Percentiles rank a stretch among this genome's conserved stretches.
These are phyloP conservation scores for Arctia plantaginis DNA, from an alignment of 2,888 invertebrate species.

Conservation along the genomic window DNA sequence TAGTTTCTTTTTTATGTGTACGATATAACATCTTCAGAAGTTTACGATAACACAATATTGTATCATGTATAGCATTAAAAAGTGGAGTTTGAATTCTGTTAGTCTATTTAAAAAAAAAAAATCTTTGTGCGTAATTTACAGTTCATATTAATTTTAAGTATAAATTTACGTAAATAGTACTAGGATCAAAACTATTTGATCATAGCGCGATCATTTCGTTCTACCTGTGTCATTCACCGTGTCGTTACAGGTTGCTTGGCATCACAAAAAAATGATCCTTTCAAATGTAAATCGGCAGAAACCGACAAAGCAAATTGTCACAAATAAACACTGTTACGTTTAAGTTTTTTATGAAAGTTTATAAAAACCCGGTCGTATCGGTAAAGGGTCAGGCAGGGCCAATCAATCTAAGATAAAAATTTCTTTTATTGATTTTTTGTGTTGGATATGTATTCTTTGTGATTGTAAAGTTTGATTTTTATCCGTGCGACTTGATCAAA, in stretches of 20 bases:
- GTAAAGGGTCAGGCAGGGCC: constrained; percentile 83
- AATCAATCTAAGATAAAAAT: constrained; percentile 85
- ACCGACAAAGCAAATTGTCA: constrained; percentile 87
- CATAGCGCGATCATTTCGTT: constrained; percentile 59
- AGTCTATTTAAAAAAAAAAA: neutral
- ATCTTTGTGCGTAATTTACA: too few species aligned
- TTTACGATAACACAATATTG: neutral
- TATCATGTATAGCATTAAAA: neutral
- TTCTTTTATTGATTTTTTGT: constrained; percentile 79
- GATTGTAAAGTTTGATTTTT: constrained; percentile 76
- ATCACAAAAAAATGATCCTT: constrained; percentile 74
- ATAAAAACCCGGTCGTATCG: constrained; percentile 78
- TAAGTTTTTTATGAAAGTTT: constrained; percentile 79
- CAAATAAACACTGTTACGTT: constrained; percentile 86
- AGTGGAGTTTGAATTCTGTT: neutral
- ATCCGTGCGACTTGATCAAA: constrained; percentile 74
- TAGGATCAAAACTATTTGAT: constrained; percentile 64
- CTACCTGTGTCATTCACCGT: constrained; percentile 83
- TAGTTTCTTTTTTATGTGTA: too few species aligned
- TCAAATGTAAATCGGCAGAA: constrained; percentile 85
- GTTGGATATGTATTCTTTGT: constrained; percentile 65
- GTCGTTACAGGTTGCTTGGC: constrained; percentile 81
- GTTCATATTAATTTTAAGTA: neutral
- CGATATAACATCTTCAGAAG: neutral
- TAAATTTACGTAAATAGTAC: neutral